Evolutionary conservation across 2,797 vertebrate species (phyloP).

Genomic region (Squalus acanthias): DNA sequence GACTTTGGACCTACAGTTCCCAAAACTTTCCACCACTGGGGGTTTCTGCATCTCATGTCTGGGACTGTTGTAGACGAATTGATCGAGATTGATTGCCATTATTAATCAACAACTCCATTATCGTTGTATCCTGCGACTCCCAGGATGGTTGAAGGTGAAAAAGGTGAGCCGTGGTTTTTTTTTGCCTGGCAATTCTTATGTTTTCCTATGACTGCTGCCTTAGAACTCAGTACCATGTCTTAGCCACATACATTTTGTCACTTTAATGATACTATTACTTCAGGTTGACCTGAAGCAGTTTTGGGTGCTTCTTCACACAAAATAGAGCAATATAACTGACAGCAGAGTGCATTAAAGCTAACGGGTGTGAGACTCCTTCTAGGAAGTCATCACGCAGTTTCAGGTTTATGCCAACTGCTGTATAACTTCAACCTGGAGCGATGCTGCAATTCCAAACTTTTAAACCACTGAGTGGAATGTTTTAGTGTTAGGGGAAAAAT

Average conservation of each 20-base stretch:
- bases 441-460: background rate
- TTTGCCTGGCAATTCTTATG: background rate
- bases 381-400: background rate
- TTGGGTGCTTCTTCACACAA: background rate
- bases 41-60: background rate
- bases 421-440: background rate
- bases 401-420: background rate
- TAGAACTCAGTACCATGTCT: background rate
- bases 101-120: background rate
- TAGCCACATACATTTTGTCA: background rate
- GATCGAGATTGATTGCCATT: background rate
- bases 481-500: background rate
- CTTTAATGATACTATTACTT: background rate
- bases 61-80: background rate
- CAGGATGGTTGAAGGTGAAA: background rate
- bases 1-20: background rate
- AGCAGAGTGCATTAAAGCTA: background rate
- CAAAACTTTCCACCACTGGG: background rate
- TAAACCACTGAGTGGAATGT: background rate
- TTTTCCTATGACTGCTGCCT: background rate
- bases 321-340: background rate
- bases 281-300: background rate
- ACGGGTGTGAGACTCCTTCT: background rate
- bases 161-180: background rate
- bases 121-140: background rate